Evolutionary conservation across 2,797 vertebrate genomes (phyloP), one percentile per base, ranked within the genome.

Genomic region (Chromobotia macracanthus): DNA sequence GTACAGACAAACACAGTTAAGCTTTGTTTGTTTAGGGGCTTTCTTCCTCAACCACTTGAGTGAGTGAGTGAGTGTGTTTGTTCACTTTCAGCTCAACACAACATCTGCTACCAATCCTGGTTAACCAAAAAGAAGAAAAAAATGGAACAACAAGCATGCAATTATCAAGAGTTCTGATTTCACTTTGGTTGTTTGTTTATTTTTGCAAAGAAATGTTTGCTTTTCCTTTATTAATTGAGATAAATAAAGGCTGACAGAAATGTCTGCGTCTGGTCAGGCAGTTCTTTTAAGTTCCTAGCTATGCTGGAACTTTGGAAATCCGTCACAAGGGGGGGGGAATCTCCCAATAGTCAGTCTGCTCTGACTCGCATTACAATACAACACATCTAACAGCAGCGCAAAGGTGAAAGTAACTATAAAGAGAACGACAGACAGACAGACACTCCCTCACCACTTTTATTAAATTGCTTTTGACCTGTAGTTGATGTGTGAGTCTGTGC

Each of bases 21-120:
- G 87, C 88, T 91, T 91, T 92, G 90, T 94, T 93, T 90, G 87
- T 90, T 91, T 91, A 76, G 50, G 23, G 15, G n/a, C 90, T 87
- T 89, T 75, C 84, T 85, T 60, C 63, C 41, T 73, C 41, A 50
- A 41, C 48, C 68, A 48, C 84, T 83, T 87, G 72, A 89, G 88
- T 89, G 38, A 41, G 38, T 41, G 38, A 9, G 38, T 41, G 38
- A 9, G 5, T 60, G 55, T 58, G 88, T 91, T 88, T 87, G 87
- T 89, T 90, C 86, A 72, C 77, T 87, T 90, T 87, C 88, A 87
- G 89, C 82, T 88, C 79, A 64, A 88, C 86, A 92, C 86, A 90
- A 92, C 91, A 94, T 93, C 90, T 93, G 92, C 88, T 90, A 93
- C 90, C 87, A 91, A 93, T 93, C 83, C 84, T 56, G 80, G 81